These are phyloP conservation scores for Saiga tatarica DNA, from an alignment of 2,113 vertebrate genomes.

Conservation along the genomic window DNA sequence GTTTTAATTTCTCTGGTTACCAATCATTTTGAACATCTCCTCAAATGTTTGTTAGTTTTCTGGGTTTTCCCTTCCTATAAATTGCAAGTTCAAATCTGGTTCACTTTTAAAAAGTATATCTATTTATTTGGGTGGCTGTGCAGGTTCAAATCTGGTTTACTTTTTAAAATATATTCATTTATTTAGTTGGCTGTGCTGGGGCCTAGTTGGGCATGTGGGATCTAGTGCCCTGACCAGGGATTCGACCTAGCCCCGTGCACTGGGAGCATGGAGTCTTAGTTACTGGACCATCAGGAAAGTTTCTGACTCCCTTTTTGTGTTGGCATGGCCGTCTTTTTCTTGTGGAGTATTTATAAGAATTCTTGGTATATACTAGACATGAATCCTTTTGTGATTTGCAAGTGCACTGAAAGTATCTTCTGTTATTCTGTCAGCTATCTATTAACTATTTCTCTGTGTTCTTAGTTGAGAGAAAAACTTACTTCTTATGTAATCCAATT, in stretches of 20 bases:
- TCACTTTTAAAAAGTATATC: not conserved
- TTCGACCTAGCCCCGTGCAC: not conserved
- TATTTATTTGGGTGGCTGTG: not conserved
- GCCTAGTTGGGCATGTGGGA: not conserved
- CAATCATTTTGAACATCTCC: not conserved
- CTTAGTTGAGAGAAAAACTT: not conserved
- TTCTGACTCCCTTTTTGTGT: not conserved
- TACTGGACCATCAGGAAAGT: not conserved
- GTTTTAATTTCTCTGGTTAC: not conserved
- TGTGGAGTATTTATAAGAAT: not conserved
- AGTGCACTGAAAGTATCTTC: not conserved
- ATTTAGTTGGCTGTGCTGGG: not conserved
- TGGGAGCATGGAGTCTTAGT: not conserved
- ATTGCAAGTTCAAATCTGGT: not conserved
- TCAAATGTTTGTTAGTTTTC: not conserved
- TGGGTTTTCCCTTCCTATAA: not conserved
- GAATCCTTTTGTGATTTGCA: not conserved
- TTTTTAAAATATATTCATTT: not conserved
- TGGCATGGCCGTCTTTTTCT: not conserved
- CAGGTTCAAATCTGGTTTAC: not conserved
- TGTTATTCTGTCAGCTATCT: not conserved
- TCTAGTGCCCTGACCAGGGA: not conserved
- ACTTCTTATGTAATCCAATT: not conserved
- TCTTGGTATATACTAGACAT: not conserved
- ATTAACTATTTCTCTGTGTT: not conserved